Evolutionary conservation across 2,797 vertebrate genomes (phyloP), one percentile per base, ranked within the genome.

Genomic region (Falco peregrinus): DNA sequence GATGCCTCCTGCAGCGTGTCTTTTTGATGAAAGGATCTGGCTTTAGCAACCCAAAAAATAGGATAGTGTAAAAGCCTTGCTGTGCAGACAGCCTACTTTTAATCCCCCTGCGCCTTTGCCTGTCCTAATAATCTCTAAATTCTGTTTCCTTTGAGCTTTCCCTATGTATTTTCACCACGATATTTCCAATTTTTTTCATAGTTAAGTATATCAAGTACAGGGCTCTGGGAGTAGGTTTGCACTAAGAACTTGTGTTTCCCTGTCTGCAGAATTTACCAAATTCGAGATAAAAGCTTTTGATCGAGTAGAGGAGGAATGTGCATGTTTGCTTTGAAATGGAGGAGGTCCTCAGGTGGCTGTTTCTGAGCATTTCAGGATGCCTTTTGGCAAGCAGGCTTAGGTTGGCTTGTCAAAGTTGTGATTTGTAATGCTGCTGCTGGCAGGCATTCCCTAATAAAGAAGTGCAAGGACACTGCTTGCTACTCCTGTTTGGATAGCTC

Each of bases 381-480:
- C 22, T 64, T 95, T 94, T 93, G 97, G 90, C 84, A 70, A 41
- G 22, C 56, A 48, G 51, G 41, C 77, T 76, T 71, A 5, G 51
- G 48, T 47, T 35, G 68, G 51, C 88, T 64, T 91, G 78, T 71
- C 95, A 10, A 4, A 68, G 71, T 53, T 67, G 59, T 64, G 45
- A 39, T 80, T 82, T 73, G 71, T 94, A 82, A 87, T 26, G 41
- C 79, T 71, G 65, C 15, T 89, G 50, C 83, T 97, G 97, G 93
- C 96, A 96, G 70, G 33, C 16, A 22, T 89, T 96, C 94, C 95
- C 91, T 69, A 76, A 78, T 56, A 93, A 91, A 95, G 93, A 57
- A 89, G 61, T 54, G 47, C 53, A 68, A 26, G 95, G 83, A 59
- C 63, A 6, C 51, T 41, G 2, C 67, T 96, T 2, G 29, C 70